These are phyloP conservation scores for Erythrolamprus reginae DNA, from an alignment of 2,113 vertebrate species.

Conservation along the genomic window DNA sequence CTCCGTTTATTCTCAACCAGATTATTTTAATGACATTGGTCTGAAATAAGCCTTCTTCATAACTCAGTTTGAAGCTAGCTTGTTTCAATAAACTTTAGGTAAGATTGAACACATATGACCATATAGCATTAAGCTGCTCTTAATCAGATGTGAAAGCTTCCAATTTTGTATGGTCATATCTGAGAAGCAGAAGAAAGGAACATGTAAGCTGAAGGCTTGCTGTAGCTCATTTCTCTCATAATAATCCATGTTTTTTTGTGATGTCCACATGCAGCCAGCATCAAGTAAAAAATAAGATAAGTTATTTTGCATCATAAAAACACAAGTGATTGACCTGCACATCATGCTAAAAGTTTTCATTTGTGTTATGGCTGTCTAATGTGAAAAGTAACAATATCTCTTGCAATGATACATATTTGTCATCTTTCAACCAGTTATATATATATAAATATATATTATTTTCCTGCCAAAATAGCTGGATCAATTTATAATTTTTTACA, in stretches of 20 bases:
- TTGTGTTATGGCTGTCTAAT: slow-evolving; percentile 60
- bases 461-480: slow-evolving; percentile 51
- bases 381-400: slow-evolving; percentile 66
- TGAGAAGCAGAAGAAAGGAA: not conserved
- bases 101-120: not conserved
- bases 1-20: not conserved
- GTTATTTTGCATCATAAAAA: slow-evolving; percentile 71
- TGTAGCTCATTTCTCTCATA: not conserved
- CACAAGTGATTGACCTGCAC: slow-evolving; percentile 65
- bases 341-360: slow-evolving; percentile 68
- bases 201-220: not conserved
- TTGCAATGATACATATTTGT: slow-evolving; percentile 55
- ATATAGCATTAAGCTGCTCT: not conserved
- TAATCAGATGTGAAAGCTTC: not conserved
- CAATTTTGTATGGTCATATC: not conserved
- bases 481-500: slow-evolving; percentile 63
- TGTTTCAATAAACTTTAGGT: not conserved
- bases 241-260: not conserved
- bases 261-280: slow-evolving; percentile 31
- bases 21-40: not conserved
- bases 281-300: slow-evolving; percentile 75
- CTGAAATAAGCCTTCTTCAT: not conserved
- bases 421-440: slow-evolving; percentile 37
- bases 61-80: not conserved
- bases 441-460: slow-evolving; percentile 17